Percentiles rank a stretch among this genome's conserved stretches.
Conservation (phyloP, 1,140 invertebrate genomes). For the Daktulosphaira vitifoliae region DNA sequence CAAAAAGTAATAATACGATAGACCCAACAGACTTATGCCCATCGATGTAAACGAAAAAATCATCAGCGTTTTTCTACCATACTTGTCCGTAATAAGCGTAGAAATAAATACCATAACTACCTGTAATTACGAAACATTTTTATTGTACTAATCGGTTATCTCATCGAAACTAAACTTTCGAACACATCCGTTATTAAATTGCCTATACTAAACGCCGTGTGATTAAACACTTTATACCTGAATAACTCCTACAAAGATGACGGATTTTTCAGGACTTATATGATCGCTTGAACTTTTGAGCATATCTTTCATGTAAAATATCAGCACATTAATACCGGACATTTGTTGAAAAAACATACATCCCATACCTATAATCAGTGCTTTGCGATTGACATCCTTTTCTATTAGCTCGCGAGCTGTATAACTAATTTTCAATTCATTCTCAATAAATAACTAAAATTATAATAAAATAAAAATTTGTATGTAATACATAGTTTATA, state of each 20-base stretch:
- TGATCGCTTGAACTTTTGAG: conserved; percentile 54
- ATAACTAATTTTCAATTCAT: neutral
- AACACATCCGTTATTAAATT: conserved; percentile 10
- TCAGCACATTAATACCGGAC: conserved; percentile 76
- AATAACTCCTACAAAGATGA: conserved; percentile 69
- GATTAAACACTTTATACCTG: conserved; percentile 49
- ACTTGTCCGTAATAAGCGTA: conserved; percentile 50
- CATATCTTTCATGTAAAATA: conserved; percentile 67
- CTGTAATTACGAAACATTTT: conserved; percentile 36
- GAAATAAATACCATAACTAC: conserved; percentile 46
- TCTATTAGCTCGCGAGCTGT: conserved; percentile 10
- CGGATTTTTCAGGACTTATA: conserved; percentile 49
- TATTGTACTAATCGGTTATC: neutral
- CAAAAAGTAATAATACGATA: conserved; percentile 46
- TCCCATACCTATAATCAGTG: conserved; percentile 59
- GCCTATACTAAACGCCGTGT: conserved; percentile 21
- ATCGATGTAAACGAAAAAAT: conserved; percentile 47
- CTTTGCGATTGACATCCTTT: conserved; percentile 42
- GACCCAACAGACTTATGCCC: conserved; percentile 42
- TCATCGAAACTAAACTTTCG: too few relatives aligned
- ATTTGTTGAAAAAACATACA: conserved; percentile 81
- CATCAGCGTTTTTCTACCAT: conserved; percentile 50
- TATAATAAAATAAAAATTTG: too few relatives aligned
- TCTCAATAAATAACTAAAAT: conserved; percentile 12
- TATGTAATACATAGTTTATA: too few relatives aligned